Evolutionary conservation across 2,888 invertebrate genomes (phyloP).

Genomic region (Nemotelus pantherinus): DNA sequence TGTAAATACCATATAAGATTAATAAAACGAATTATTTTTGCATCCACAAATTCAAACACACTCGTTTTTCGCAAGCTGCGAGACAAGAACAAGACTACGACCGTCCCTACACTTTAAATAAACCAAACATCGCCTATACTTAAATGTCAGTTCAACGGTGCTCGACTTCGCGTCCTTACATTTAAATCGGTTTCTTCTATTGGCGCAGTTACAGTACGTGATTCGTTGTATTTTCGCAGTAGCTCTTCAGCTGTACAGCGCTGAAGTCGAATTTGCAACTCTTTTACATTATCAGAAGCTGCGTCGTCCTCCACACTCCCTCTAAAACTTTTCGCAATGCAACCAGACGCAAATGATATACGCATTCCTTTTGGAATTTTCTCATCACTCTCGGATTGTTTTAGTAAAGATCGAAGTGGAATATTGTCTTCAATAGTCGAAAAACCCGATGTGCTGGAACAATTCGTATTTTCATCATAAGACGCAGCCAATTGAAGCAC

Average conservation of each 20-base stretch:
- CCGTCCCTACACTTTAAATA: no score
- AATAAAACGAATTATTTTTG: no score
- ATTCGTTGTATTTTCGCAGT: background rate
- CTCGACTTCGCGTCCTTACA: conserved; percentile 14
- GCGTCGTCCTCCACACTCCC: background rate
- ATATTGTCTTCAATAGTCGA: conserved; percentile 28
- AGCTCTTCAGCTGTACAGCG: conserved; percentile 24
- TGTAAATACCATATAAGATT: no score
- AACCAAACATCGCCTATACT: no score
- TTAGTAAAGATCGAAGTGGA: background rate
- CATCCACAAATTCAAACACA: no score
- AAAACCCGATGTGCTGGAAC: background rate
- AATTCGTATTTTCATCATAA: conserved; percentile 30
- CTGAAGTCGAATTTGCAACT: conserved; percentile 14
- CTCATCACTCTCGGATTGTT: background rate
- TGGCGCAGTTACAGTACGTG: background rate
- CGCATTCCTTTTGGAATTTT: background rate
- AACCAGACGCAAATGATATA: no score
- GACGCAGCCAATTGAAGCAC: background rate
- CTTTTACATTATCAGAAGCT: background rate
- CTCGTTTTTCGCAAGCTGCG: no score
- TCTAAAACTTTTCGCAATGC: no score
- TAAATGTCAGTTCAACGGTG: background rate
- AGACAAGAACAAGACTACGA: no score
- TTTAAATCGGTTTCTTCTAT: background rate